Conservation (phyloP, 1,140 invertebrate genomes). For the Trichonephila inaurata region DNA sequence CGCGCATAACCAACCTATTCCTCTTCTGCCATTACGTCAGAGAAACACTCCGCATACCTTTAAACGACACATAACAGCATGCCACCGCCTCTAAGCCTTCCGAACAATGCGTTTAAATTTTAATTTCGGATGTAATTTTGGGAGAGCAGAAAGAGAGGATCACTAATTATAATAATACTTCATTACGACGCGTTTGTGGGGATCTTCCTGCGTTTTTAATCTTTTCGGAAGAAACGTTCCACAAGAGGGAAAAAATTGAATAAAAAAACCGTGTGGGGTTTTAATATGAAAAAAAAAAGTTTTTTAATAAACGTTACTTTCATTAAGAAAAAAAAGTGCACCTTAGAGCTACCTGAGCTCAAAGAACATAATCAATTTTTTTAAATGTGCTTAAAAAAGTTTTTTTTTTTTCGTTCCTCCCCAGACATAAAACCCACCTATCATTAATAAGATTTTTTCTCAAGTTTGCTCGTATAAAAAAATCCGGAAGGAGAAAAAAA, state of each 20-base stretch:
- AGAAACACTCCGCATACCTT: background rate
- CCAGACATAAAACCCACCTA: slow-evolving; percentile 69
- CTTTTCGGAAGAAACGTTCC: slow-evolving; percentile 27
- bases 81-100: background rate
- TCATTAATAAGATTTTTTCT: slow-evolving; percentile 76
- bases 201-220: slow-evolving; percentile 67
- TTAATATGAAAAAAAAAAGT: slow-evolving; percentile 21
- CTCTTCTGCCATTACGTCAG: background rate
- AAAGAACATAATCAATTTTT: slow-evolving; percentile 76
- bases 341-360: slow-evolving; percentile 66
- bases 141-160: slow-evolving; percentile 28
- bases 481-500: slow-evolving; percentile 20
- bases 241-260: background rate
- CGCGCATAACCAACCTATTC: background rate
- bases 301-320: slow-evolving; percentile 74
- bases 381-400: slow-evolving; percentile 73
- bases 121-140: slow-evolving; percentile 74
- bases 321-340: slow-evolving; percentile 62
- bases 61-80: slow-evolving; percentile 9
- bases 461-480: background rate
- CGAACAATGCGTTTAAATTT: slow-evolving; percentile 69
- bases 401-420: slow-evolving; percentile 19
- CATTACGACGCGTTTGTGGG: slow-evolving; percentile 57
- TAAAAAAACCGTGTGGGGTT: slow-evolving; percentile 1
- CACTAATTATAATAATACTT: slow-evolving; percentile 77